Evolutionary conservation across 2,113 vertebrate species (phyloP), one percentile per base, ranked within the genome.

Genomic region (Pontoporia blainvillei): DNA sequence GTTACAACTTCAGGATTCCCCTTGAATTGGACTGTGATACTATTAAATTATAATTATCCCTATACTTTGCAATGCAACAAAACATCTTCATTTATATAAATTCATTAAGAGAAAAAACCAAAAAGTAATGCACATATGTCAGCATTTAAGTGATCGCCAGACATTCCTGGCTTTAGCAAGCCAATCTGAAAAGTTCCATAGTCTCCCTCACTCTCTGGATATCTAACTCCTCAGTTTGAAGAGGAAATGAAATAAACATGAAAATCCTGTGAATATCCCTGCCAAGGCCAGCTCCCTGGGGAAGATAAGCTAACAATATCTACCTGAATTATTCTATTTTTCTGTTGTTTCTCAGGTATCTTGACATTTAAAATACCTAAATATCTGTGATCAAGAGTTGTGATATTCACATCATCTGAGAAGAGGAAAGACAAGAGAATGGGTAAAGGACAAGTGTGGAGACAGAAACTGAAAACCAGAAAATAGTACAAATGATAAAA

Each of bases 321-420:
- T 54, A 91, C 54, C 10, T 17, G 7, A 61, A 76, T 29, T 12
- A 64, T 39, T 76, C 57, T 84, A 31, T 83, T 72, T 93, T 88
- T 81, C n/a, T 95, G 6, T 71, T 81, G 25, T 72, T 81, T 90
- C 39, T 72, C 89, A 69, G 34, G 4, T 36, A 5, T 73, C 78
- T 94, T 90, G 64, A 57, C 57, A 90, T 91, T 66, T 90, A 90
- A 46, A 94, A 62, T 84, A 61, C 29, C 71, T 61, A 83, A 90
- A 75, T 54, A 92, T 57, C 12, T 81, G 12, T 75, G 23, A 59
- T 3, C 4, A 49, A 83, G 31, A 64, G 12, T 36, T 88, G 9
- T 66, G 34, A 59, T 79, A 39, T 14, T 61, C 18, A 69, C 29
- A 88, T 21, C 6, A 20, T 31, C 12, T 59, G 46, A 59, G 39